phyloP scores from a whole-genome alignment of 2,888 invertebrate genomes.

The Mantis religiosa region DNA sequence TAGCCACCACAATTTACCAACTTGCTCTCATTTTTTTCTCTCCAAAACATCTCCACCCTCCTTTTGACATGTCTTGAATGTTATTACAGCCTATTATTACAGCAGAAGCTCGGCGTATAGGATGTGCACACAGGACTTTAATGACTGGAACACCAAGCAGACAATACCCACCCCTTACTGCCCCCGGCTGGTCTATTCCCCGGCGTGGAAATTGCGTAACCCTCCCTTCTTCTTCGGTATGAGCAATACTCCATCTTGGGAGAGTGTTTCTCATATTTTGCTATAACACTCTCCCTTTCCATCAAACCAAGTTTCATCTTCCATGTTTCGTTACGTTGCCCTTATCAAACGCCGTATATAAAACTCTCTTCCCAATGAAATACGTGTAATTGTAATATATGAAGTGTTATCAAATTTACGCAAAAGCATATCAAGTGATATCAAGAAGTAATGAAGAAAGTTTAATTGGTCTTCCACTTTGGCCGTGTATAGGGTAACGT shows the following conservation, averaged over 20 bases:
- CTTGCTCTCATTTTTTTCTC: not conserved
- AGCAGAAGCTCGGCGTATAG: not conserved
- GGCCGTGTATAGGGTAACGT: too few relatives aligned
- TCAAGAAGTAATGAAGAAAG: too few relatives aligned
- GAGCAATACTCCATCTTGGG: not conserved
- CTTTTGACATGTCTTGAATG: conserved; percentile 18
- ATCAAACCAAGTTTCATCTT: too few relatives aligned
- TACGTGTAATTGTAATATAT: too few relatives aligned
- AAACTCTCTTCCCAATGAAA: too few relatives aligned
- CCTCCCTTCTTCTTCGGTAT: not conserved
- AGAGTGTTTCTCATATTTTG: not conserved
- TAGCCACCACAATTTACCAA: conserved; percentile 17
- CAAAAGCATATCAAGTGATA: too few relatives aligned
- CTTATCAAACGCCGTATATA: too few relatives aligned
- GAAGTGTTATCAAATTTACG: too few relatives aligned
- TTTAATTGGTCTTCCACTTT: too few relatives aligned
- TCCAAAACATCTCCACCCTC: not conserved
- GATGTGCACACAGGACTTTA: conserved; percentile 9
- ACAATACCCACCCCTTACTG: not conserved
- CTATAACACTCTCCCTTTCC: not conserved
- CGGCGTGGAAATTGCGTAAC: not conserved
- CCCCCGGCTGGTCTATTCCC: conserved; percentile 1
- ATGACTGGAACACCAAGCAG: conserved; percentile 1
- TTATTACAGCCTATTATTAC: conserved; percentile 19
- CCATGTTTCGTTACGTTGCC: too few relatives aligned